Conservation (phyloP, 1,140 invertebrate species). For the Orchestia grillus region DNA sequence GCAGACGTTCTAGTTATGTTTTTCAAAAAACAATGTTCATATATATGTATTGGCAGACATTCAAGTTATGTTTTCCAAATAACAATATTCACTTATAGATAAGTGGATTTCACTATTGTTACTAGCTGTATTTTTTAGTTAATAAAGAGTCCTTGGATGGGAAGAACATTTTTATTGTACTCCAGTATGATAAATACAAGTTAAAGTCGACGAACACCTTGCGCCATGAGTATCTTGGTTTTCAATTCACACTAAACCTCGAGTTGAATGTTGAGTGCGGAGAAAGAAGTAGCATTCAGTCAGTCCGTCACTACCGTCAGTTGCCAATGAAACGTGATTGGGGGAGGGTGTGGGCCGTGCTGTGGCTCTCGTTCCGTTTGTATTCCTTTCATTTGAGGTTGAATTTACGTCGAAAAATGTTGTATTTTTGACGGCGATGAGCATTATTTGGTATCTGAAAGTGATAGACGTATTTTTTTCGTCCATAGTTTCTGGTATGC, state of each 20-base stretch:
- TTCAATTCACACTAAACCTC: neutral
- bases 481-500: neutral
- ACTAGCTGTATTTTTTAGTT: neutral
- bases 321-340: constrained; percentile 30
- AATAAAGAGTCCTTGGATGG: neutral
- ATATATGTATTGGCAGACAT: too few relatives aligned
- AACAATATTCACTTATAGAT: neutral
- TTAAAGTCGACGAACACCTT: neutral
- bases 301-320: neutral
- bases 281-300: neutral
- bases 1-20: too few relatives aligned
- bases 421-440: constrained; percentile 37
- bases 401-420: neutral
- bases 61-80: too few relatives aligned
- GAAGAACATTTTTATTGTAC: neutral
- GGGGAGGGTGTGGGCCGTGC: constrained; percentile 44
- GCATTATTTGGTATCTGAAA: neutral
- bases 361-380: constrained; percentile 51
- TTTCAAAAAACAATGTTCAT: too few relatives aligned
- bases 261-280: neutral
- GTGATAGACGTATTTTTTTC: neutral
- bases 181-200: neutral
- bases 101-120: neutral
- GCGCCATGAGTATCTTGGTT: neutral
- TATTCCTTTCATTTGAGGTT: constrained; percentile 34